Evolutionary conservation across 1,140 invertebrate species (phyloP), one percentile per base, ranked within the genome.

Genomic region (Euura lappo): DNA sequence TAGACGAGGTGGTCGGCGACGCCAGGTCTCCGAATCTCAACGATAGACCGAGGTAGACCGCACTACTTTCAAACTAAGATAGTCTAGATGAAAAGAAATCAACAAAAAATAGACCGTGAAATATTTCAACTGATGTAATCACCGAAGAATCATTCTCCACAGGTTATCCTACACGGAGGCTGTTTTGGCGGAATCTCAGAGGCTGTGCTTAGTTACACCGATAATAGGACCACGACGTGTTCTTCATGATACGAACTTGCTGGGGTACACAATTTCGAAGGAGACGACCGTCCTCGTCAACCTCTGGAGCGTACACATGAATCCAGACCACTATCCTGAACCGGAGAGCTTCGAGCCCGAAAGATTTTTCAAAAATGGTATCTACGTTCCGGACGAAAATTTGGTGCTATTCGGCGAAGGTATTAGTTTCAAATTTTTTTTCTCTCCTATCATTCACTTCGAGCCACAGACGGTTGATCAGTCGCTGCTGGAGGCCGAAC

Each of bases 261-360:
- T 88, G 28, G 90, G 90, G 4, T 94, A 93, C 80, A 83, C 83
- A 11, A 91, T 96, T 79, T 92, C 93, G 2, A 91, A 93, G 80
- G 88, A 93, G 51, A 86, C 91, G 2, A 90, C 90, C 1, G 80
- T 94, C 5, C 78, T 95, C 0, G 90, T 93, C 2, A 92, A 92
- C 73, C 65, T 92, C 10, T 89, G 89, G 13, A 91, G 91, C n/a
- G 85, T 93, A n/a, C 90, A 92, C 77, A 87, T 89, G 67, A 91
- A 94, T 77, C 84, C 89, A 2, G 75, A 89, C 8, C 79, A 91
- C 51, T 96, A 92, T 91, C 85, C 87, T 0, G 90, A 95, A 71
- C 94, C 95, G 0, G 81, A 91, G 4, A 82, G 81, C 13, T 95
- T 96, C 79, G 89, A 90, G 11, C 94, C 95, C 0, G 93, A 95